These are phyloP conservation scores for Noctuana brunneofusca DNA, from an alignment of 2,888 invertebrate species.

Conservation along the genomic window DNA sequence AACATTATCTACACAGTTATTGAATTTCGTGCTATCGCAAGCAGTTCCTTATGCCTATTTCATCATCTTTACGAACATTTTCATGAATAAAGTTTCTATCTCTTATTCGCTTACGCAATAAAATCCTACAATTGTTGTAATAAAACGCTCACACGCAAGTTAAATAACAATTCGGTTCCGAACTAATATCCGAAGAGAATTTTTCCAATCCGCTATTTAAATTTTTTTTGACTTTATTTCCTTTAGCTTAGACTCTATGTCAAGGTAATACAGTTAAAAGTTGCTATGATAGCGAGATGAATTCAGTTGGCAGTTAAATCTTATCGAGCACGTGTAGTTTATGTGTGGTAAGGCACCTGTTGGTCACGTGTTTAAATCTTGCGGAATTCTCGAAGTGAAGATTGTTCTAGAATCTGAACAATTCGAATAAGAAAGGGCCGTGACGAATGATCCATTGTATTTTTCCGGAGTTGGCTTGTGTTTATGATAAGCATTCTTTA, in stretches of 20 bases:
- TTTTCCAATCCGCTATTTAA: slow-evolving; percentile 9
- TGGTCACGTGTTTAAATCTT: slow-evolving; percentile 14
- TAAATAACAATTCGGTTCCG: slow-evolving; percentile 11
- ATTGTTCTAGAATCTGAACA: slow-evolving; percentile 12
- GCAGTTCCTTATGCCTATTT: not conserved
- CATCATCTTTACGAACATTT: slow-evolving; percentile 21
- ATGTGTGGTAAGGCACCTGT: slow-evolving; percentile 9
- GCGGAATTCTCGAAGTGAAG: slow-evolving; percentile 5
- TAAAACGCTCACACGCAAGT: slow-evolving; percentile 30
- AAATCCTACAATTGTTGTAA: slow-evolving; percentile 14
- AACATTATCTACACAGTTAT: not conserved
- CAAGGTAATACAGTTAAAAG: not conserved
- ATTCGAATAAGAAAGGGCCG: slow-evolving; percentile 5
- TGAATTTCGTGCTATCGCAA: not conserved
- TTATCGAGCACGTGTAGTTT: slow-evolving; percentile 3
- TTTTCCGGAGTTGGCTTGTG: not conserved
- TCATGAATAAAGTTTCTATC: slow-evolving; percentile 22
- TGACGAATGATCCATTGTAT: not conserved
- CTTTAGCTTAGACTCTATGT: not conserved
- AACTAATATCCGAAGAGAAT: slow-evolving; percentile 20
- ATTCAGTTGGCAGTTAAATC: slow-evolving; percentile 5
- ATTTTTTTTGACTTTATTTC: not conserved
- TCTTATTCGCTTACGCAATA: slow-evolving; percentile 25
- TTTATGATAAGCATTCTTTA: not conserved
- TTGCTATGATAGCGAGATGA: not conserved